Evolutionary conservation across 1,140 invertebrate species (phyloP).

Genomic region (Drosophila funebris): DNA sequence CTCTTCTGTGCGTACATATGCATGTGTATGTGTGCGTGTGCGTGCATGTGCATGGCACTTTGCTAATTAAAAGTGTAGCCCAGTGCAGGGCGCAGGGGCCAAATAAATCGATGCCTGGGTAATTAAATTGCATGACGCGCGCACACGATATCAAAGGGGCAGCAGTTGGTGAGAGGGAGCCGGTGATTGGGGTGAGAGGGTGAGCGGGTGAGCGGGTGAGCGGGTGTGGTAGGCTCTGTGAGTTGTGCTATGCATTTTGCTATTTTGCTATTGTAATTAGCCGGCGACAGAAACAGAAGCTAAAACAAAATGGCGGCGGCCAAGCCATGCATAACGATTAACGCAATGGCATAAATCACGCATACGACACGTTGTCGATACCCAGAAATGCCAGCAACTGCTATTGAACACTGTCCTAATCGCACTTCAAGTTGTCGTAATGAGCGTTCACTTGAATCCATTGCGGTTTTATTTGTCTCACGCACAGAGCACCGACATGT

Average conservation of each 20-base stretch:
- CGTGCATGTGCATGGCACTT: slow-evolving; percentile 79
- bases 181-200: background rate
- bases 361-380: slow-evolving; percentile 53
- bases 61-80: slow-evolving; percentile 81
- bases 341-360: slow-evolving; percentile 53
- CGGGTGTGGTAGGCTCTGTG: background rate
- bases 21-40: slow-evolving; percentile 31
- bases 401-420: too few relatives aligned
- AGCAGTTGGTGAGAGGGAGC: too few relatives aligned
- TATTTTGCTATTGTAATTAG: slow-evolving; percentile 74
- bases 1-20: background rate
- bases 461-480: too few relatives aligned
- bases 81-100: slow-evolving; percentile 54
- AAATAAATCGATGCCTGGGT: slow-evolving; percentile 79
- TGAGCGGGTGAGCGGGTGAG: background rate
- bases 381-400: too few relatives aligned
- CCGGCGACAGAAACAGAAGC: slow-evolving; percentile 32
- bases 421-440: too few relatives aligned
- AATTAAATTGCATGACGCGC: slow-evolving; percentile 78
- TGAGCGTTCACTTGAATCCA: too few relatives aligned
- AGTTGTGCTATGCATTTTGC: slow-evolving; percentile 46
- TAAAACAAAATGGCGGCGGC: slow-evolving; percentile 73
- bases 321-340: slow-evolving; percentile 33
- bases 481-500: too few relatives aligned
- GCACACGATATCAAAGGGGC: slow-evolving; percentile 25